phyloP scores from a whole-genome alignment of 2,797 vertebrate genomes.

The Etheostoma perlongum region DNA sequence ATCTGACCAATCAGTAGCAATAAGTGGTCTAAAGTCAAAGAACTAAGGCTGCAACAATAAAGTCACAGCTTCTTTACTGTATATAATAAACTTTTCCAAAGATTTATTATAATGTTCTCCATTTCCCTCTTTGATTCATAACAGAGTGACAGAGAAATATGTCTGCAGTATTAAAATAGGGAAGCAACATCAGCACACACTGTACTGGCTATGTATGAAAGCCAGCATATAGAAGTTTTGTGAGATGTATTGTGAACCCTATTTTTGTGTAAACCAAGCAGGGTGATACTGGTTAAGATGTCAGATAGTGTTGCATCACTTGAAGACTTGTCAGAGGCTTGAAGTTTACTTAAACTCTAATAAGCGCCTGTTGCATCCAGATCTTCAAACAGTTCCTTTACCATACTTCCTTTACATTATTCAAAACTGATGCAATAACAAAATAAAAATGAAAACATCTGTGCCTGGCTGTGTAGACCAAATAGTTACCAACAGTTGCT shows the following conservation, averaged over 20 bases:
- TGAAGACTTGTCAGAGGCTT: neutral
- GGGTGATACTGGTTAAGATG: neutral
- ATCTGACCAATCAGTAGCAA: conserved; percentile 8
- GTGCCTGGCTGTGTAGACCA: no score
- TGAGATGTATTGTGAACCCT: neutral
- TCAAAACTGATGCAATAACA: neutral
- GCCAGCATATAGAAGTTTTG: neutral
- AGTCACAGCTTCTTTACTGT: neutral
- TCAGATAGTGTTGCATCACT: neutral
- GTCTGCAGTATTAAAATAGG: neutral
- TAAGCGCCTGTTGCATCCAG: neutral
- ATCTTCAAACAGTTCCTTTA: neutral
- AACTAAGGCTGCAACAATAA: neutral
- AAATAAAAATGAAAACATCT: no score
- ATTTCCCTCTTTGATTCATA: neutral
- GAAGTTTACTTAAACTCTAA: neutral
- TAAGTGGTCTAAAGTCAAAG: conserved; percentile 14
- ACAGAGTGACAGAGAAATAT: conserved; percentile 1
- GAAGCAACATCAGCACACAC: neutral
- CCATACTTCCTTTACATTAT: neutral
- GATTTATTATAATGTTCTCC: neutral
- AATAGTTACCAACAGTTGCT: neutral
- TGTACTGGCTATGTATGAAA: neutral
- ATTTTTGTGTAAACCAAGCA: neutral
- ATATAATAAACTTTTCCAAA: neutral